phyloP scores from a whole-genome alignment of 2,888 invertebrate species.

The Xanthorhoe spadicearia region DNA sequence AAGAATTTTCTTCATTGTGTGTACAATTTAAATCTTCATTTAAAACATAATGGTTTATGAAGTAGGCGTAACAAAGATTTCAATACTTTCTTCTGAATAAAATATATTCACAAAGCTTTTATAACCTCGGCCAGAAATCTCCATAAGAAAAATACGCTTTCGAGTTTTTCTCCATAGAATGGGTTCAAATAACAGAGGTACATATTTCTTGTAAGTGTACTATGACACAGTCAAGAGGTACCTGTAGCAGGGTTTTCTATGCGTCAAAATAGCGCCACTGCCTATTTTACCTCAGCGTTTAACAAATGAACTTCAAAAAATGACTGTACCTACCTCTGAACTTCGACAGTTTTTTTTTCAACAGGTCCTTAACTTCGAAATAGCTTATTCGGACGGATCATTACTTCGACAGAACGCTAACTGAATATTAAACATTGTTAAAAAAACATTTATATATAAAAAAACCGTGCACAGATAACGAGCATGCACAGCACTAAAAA shows the following conservation, averaged over 20 bases:
- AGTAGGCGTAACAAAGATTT: neutral
- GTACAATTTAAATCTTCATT: neutral
- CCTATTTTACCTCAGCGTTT: no score
- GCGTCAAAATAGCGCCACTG: no score
- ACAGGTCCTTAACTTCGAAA: no score
- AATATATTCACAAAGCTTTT: constrained; percentile 1
- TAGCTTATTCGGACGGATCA: no score
- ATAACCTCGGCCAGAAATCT: neutral
- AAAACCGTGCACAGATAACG: no score
- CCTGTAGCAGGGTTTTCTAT: neutral
- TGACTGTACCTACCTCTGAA: no score
- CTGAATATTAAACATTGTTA: no score
- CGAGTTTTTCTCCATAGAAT: constrained; percentile 8
- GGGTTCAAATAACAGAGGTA: constrained; percentile 14
- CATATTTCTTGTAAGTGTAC: neutral
- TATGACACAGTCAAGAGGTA: neutral
- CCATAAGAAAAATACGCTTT: constrained; percentile 2
- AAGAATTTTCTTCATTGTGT: neutral
- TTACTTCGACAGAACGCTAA: no score
- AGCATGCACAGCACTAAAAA: no score
- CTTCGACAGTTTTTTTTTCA: no score
- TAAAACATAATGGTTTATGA: neutral
- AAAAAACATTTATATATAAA: no score
- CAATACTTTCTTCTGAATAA: neutral
- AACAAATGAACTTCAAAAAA: no score